Conservation (phyloP, 2,888 invertebrate species). For the Coelopa pilipes region DNA sequence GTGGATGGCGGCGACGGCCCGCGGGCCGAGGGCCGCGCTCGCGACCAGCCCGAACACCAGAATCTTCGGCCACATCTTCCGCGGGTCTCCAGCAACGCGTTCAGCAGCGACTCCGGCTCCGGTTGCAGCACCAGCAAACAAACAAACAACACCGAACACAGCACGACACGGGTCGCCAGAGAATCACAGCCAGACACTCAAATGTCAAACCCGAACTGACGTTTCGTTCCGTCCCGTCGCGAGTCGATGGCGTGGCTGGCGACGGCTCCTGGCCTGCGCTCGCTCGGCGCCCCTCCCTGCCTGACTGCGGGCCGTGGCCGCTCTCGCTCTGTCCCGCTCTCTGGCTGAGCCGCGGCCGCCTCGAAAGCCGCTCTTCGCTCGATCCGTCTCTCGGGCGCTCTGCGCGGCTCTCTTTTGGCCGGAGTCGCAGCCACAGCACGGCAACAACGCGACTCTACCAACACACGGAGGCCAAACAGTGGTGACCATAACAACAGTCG, state of each 20-base stretch:
- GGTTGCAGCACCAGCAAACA: background rate
- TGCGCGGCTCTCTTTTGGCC: background rate
- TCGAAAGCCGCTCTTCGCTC: background rate
- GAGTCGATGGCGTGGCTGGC: constrained; percentile 16
- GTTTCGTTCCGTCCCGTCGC: constrained; percentile 40
- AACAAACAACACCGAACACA: background rate
- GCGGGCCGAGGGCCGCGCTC: constrained; percentile 43
- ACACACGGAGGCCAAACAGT: constrained; percentile 12
- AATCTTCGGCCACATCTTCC: constrained; percentile 41
- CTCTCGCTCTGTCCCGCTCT: background rate
- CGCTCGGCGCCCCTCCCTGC: background rate
- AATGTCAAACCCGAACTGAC: constrained; percentile 61
- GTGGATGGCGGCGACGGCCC: constrained; percentile 72
- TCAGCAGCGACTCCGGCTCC: background rate
- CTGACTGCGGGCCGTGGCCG: background rate
- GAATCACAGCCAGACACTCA: constrained; percentile 52
- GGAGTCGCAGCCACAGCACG: background rate
- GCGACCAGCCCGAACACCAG: constrained; percentile 42
- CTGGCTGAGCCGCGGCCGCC: background rate
- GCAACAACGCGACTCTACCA: background rate
- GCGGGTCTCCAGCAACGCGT: too few species aligned
- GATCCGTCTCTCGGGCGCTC: background rate
- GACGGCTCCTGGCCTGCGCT: background rate
- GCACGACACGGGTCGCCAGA: constrained; percentile 25
- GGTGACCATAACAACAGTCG: constrained; percentile 1